These are phyloP conservation scores for Cantharis flavilabris DNA, from an alignment of 2,888 invertebrate species.

Conservation along the genomic window DNA sequence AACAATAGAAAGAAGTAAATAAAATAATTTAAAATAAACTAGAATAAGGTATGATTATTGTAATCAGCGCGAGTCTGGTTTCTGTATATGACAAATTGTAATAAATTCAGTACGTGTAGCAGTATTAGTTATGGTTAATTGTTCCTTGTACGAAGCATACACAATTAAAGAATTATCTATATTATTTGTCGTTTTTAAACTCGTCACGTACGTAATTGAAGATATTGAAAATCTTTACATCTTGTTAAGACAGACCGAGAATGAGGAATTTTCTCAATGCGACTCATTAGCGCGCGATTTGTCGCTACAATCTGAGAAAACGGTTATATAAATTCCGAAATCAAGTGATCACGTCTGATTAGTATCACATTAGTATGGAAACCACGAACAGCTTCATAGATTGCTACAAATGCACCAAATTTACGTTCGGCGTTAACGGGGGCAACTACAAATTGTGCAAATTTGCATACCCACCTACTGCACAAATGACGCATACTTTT, in stretches of 20 bases:
- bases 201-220: constrained; percentile 28
- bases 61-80: background rate
- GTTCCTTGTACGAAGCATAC: constrained; percentile 1
- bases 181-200: constrained; percentile 13
- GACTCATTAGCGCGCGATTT: constrained; percentile 39
- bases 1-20: background rate
- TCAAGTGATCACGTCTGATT: constrained; percentile 36
- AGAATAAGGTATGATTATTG: background rate
- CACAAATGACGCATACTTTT: constrained; percentile 20
- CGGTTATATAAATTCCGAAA: constrained; percentile 37
- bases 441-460: constrained; percentile 29
- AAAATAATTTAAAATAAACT: no score
- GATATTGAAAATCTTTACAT: constrained; percentile 37
- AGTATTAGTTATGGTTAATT: constrained; percentile 19
- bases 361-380: constrained; percentile 39
- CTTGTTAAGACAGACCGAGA: constrained; percentile 36
- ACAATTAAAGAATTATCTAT: constrained; percentile 25
- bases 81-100: constrained; percentile 4
- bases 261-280: constrained; percentile 39
- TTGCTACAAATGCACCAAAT: constrained; percentile 32
- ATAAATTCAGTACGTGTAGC: constrained; percentile 5
- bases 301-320: constrained; percentile 37
- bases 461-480: constrained; percentile 25
- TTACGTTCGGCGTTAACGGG: constrained; percentile 29
- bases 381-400: constrained; percentile 29